Percentiles rank a stretch among this genome's conserved stretches.
phyloP scores from a whole-genome alignment of 2,797 vertebrate genomes.

The Uromys caudimaculatus region DNA sequence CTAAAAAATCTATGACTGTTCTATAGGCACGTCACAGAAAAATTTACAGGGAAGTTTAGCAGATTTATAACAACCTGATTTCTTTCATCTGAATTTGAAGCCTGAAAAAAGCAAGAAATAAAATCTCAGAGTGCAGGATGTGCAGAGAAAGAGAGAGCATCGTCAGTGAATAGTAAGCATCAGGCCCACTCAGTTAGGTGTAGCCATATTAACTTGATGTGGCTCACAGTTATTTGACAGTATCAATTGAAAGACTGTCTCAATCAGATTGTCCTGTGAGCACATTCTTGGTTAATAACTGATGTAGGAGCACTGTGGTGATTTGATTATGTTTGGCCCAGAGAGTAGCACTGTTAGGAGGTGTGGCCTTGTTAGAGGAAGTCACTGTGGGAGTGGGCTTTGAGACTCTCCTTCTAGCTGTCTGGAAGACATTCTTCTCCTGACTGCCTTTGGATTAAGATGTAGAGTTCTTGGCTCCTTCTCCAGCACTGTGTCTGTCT shows the following conservation, averaged over 20 bases:
- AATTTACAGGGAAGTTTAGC: background rate
- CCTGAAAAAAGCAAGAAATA: background rate
- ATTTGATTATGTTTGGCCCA: background rate
- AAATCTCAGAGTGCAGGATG: background rate
- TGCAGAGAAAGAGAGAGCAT: background rate
- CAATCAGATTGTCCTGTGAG: background rate
- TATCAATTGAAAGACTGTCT: background rate
- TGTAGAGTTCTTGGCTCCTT: background rate
- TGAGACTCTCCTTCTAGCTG: background rate
- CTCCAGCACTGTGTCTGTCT: background rate
- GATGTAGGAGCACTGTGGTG: too few relatives aligned
- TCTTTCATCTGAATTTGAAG: conserved; percentile 20
- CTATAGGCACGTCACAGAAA: background rate
- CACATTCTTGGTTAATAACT: background rate
- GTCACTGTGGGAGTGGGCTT: background rate
- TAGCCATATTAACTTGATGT: too few relatives aligned
- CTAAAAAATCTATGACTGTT: background rate
- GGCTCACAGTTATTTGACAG: background rate
- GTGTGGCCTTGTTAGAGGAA: background rate
- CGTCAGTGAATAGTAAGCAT: background rate
- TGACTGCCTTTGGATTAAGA: background rate
- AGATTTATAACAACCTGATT: conserved; percentile 2
- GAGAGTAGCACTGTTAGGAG: too few relatives aligned
- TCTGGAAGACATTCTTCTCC: background rate
- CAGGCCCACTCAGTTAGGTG: background rate